Base-by-base conservation (phyloP, 2,888 invertebrate genomes). In the Nudaria mundana region DNA sequence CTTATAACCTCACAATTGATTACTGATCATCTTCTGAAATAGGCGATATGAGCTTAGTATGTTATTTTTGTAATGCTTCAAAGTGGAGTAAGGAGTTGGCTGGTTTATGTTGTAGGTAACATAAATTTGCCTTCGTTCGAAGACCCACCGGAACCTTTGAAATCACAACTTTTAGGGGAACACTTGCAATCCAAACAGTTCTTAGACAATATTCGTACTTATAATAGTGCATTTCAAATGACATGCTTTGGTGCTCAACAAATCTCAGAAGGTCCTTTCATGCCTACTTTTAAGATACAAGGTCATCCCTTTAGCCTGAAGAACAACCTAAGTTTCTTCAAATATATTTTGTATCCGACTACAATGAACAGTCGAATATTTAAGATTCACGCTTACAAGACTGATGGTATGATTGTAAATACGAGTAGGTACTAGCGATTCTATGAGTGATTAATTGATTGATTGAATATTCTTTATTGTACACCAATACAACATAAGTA, bases 251-350 rank as follows among this genome's bases (percentile, higher is more conserved):
- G 28, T 0, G 56, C 53, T 1, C 41, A 55, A 42, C 40, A 59
- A 45, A 43, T 52, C 4, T 5, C 26, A 20, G 51, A 56, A 30
- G 47, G 38, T 1, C 5, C 26, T 8, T 64, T 55, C 16, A 58
- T 61, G 58, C 59, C 58, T 1, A 64, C 57, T 3, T 61, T 59
- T 40, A 61, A 58, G 29, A 25, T 61, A 0, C 54, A 57, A 20
- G 20, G 20, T 5, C 20, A 20, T 42, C 44, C 3, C 20, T 54
- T 3, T 7, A 55, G 7, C 48, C 49, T 3, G 25, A 22, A 26
- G 18, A 52, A 8, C 20, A 20, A 20, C 20, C 20, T 20, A 20
- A 20, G 6, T 58, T 56, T 50, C 30, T 56, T 2, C 56, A 62
- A 41, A 56, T 61, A 11, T 61, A 62, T 43, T 56, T 61, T 41